Conservation (phyloP, 1,140 invertebrate species). For the Drosophila sproati region DNA sequence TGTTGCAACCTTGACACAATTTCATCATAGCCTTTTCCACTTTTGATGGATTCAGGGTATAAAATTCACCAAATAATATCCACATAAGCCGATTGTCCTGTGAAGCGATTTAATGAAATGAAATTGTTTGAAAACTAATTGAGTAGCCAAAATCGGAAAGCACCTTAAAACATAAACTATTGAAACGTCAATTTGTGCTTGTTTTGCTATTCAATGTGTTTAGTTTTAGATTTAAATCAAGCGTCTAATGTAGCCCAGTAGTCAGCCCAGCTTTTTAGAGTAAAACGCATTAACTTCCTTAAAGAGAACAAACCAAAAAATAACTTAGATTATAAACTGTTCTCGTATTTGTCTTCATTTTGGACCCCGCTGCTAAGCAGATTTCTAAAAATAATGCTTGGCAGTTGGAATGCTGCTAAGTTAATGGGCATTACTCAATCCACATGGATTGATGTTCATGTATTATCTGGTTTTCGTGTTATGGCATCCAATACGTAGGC, state of each 20-base stretch:
- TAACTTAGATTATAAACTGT: not conserved
- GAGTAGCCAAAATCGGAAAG: not conserved
- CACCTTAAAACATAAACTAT: slow-evolving; percentile 4
- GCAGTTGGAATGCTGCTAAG: slow-evolving; percentile 8
- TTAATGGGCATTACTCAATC: slow-evolving; percentile 57
- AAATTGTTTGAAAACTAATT: slow-evolving; percentile 4
- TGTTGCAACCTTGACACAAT: too few relatives aligned
- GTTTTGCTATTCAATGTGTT: not conserved
- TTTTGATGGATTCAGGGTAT: too few relatives aligned
- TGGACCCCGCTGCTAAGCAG: too few relatives aligned
- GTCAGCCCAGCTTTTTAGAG: slow-evolving; percentile 11
- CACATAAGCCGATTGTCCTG: slow-evolving; percentile 34
- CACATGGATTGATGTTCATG: slow-evolving; percentile 66
- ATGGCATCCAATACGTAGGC: slow-evolving; percentile 33
- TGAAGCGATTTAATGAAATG: not conserved
- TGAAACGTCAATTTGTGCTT: not conserved
- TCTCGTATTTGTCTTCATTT: not conserved
- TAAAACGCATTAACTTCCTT: slow-evolving; percentile 61
- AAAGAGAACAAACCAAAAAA: not conserved
- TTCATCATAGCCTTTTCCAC: too few relatives aligned
- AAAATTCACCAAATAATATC: slow-evolving; percentile 1
- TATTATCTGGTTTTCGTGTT: slow-evolving; percentile 82
- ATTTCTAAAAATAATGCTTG: slow-evolving; percentile 9
- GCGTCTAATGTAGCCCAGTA: not conserved
- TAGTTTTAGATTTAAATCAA: not conserved